Percentiles rank a stretch among this genome's conserved stretches.
Conservation (phyloP, 2,797 vertebrate species). For the Petrocephalus sullivani region DNA sequence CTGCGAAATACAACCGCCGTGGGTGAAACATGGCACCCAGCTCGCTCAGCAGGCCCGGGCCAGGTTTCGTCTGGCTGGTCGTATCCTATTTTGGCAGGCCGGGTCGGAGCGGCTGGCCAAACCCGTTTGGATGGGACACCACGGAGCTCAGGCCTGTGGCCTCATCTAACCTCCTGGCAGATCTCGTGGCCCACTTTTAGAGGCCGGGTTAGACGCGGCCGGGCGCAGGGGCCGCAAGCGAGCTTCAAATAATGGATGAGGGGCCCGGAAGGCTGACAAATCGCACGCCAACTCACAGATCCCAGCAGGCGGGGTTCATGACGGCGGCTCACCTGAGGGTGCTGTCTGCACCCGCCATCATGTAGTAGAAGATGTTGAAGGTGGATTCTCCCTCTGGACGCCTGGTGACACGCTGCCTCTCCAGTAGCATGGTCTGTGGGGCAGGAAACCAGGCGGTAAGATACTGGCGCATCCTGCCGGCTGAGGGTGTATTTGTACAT, state of each 20-base stretch:
- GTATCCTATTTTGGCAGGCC: neutral
- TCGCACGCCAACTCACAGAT: neutral
- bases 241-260: neutral
- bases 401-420: constrained; percentile 82
- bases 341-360: constrained; percentile 83
- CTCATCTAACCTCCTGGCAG: neutral
- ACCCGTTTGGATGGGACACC: neutral
- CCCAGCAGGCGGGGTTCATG: neutral
- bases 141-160: neutral
- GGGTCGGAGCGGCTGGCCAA: neutral
- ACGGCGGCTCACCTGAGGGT: constrained; percentile 68
- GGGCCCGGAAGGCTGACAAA: neutral
- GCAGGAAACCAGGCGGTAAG: neutral
- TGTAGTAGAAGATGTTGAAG: constrained; percentile 91
- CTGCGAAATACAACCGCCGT: neutral
- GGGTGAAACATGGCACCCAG: neutral
- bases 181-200: neutral
- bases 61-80: neutral
- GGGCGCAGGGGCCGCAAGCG: too few species aligned
- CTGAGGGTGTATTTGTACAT: neutral
- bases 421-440: constrained; percentile 89
- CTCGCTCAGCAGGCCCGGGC: neutral
- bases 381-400: constrained; percentile 76
- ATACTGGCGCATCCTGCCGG: neutral
- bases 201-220: neutral